Percentiles rank a stretch among this genome's conserved stretches.
phyloP scores from a whole-genome alignment of 2,113 vertebrate species.

The Mus pahari region DNA sequence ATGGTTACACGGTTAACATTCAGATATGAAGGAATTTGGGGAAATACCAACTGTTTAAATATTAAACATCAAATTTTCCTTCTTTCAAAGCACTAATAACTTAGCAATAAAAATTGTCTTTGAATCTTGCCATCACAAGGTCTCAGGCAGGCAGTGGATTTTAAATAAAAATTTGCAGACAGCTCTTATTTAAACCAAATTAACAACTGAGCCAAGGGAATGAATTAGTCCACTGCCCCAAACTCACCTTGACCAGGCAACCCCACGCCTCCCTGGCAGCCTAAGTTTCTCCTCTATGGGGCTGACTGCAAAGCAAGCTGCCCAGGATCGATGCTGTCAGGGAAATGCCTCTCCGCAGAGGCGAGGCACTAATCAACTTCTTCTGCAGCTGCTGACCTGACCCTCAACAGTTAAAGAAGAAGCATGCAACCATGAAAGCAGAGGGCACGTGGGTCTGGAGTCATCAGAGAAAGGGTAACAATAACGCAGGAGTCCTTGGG shows the following conservation, averaged over 20 bases:
- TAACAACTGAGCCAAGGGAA: conserved; percentile 71
- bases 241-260: conserved; percentile 70
- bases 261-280: background rate
- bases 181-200: conserved; percentile 75
- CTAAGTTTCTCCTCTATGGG: background rate
- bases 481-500: background rate
- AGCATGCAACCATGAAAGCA: background rate
- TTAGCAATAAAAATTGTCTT: conserved; percentile 82
- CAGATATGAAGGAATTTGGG: conserved; percentile 76
- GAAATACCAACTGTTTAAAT: conserved; percentile 82
- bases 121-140: conserved; percentile 81
- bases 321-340: conserved; percentile 4
- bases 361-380: background rate
- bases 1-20: conserved; percentile 72
- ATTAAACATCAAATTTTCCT: conserved; percentile 82
- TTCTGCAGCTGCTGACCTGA: conserved; percentile 59
- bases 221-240: conserved; percentile 56
- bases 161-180: conserved; percentile 77
- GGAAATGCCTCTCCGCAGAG: conserved; percentile 26
- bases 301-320: background rate
- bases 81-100: conserved; percentile 82
- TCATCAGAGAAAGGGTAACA: accelerated
- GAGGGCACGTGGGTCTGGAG: conserved; percentile 15
- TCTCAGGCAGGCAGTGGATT: conserved; percentile 69
- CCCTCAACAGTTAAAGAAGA: conserved; percentile 16